phyloP scores from a whole-genome alignment of 1,140 invertebrate species.

The Drosophila truncata region DNA sequence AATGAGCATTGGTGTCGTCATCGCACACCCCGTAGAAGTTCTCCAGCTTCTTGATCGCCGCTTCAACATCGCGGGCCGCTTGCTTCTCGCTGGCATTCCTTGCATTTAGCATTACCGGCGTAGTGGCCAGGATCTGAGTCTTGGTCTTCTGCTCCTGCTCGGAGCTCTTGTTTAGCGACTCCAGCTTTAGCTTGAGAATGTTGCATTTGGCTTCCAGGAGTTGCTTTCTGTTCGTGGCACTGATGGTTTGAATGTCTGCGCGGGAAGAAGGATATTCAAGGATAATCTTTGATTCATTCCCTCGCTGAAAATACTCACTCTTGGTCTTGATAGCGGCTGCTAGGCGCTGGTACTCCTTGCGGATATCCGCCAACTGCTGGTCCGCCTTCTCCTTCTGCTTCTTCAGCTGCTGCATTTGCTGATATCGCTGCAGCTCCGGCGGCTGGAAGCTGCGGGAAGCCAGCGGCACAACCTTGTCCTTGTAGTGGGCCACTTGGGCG shows the following conservation, averaged over 20 bases:
- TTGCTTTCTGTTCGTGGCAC: constrained; percentile 55
- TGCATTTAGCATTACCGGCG: constrained; percentile 64
- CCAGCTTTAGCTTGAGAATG: constrained; percentile 64
- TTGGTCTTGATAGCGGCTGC: constrained; percentile 67
- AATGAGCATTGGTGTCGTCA: constrained; percentile 28
- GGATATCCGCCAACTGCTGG: constrained; percentile 39
- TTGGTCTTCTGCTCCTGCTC: constrained; percentile 61
- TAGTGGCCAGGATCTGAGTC: constrained; percentile 58
- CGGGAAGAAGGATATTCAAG: background rate
- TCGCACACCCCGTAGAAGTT: constrained; percentile 63
- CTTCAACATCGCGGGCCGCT: constrained; percentile 61
- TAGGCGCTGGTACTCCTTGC: constrained; percentile 58
- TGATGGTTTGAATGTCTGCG: constrained; percentile 72
- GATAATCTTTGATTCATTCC: background rate
- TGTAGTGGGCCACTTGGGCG: constrained; percentile 53
- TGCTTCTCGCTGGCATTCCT: constrained; percentile 68
- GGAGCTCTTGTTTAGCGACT: constrained; percentile 48
- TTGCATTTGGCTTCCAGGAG: constrained; percentile 48
- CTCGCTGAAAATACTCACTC: constrained; percentile 44
- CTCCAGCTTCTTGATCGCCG: constrained; percentile 69
- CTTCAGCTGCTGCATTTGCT: constrained; percentile 64
- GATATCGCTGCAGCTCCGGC: constrained; percentile 61
- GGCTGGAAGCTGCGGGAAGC: constrained; percentile 64
- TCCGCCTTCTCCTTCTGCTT: constrained; percentile 50
- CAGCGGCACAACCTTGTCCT: constrained; percentile 61